Base-by-base conservation (phyloP, 2,797 vertebrate species). In the Merluccius polli region DNA sequence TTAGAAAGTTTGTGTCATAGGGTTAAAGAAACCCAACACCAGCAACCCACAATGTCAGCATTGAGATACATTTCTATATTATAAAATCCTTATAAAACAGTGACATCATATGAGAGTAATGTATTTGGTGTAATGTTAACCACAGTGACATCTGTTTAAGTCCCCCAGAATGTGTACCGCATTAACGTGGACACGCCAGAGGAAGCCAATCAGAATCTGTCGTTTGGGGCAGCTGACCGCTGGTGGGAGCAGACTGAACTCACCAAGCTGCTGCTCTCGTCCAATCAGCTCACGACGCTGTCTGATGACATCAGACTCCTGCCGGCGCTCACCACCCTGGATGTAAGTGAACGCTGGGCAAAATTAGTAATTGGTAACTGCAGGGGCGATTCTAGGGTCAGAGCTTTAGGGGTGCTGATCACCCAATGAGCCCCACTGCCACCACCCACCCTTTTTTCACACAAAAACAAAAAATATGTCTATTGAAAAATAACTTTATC, bases 211-310 rank as follows among this genome's bases (percentile, higher is more conserved):
- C 93, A 95, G 74, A 93, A 94, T 52, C 76, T 96, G 9, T 94
- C 95, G 0, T 99, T 98, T 0, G 89, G 89, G 41, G 89, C 88
- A 0, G 88, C 91, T 0, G 96, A 98, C 24, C 92, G 96, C 63
- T 99, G 98, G 98, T 99, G 97, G 98, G 98, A 99, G 33, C 97
- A 98, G 86, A 96, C 93, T 0, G 97, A 98, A 70, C 94, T 99
- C 73, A 96, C 93, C 79, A 99, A 97, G 84, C 92, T 99, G 31
- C 92, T 97, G 38, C 90, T 99, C 6, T 95, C 97, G 21, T 98
- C 96, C 70, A 99, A 99, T 90, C 94, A 95, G 71, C 94, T 99
- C 24, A 92, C 92, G 68, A 74, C 83, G 1, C 89, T 99, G 13
- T 95, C 96, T 0, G 95, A 98, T 48, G 97, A 99, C 31, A 86